These are phyloP conservation scores for Drosophila trapezifrons DNA, from an alignment of 1,140 invertebrate species.

Conservation along the genomic window DNA sequence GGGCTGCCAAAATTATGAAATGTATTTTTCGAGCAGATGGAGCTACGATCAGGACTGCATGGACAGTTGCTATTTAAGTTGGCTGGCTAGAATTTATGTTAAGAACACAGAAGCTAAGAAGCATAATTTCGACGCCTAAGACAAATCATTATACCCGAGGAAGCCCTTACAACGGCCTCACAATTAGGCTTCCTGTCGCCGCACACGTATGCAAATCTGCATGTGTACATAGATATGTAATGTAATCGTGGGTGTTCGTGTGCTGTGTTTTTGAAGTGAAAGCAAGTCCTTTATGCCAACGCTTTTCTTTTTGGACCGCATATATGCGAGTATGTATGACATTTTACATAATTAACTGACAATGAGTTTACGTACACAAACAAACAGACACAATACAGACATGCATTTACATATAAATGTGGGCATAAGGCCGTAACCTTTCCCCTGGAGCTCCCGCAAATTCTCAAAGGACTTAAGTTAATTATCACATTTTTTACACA, in stretches of 20 bases:
- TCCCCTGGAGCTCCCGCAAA: constrained; percentile 30
- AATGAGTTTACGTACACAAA: constrained; percentile 60
- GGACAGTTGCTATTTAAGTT: background rate
- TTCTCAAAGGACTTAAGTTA: constrained; percentile 78
- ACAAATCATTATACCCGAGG: constrained; percentile 24
- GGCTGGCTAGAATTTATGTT: background rate
- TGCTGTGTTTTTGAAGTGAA: constrained; percentile 48
- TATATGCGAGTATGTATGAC: constrained; percentile 36
- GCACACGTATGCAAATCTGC: constrained; percentile 2
- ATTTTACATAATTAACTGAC: constrained; percentile 82
- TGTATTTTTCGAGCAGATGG: too few relatives aligned
- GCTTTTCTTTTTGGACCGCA: constrained; percentile 35
- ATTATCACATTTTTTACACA: constrained; percentile 82
- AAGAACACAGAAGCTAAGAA: background rate
- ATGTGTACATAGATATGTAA: constrained; percentile 2
- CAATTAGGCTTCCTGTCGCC: constrained; percentile 41
- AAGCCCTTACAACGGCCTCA: background rate
- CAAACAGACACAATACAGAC: constrained; percentile 31
- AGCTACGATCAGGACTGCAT: too few relatives aligned
- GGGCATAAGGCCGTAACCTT: constrained; percentile 34
- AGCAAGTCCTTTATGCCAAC: constrained; percentile 56
- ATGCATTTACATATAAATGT: constrained; percentile 21
- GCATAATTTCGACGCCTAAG: background rate
- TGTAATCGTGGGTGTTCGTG: constrained; percentile 37
- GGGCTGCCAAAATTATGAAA: too few relatives aligned